Base-by-base conservation (phyloP, 1,140 invertebrate species). In the Phymorhynchus buccinoides region DNA sequence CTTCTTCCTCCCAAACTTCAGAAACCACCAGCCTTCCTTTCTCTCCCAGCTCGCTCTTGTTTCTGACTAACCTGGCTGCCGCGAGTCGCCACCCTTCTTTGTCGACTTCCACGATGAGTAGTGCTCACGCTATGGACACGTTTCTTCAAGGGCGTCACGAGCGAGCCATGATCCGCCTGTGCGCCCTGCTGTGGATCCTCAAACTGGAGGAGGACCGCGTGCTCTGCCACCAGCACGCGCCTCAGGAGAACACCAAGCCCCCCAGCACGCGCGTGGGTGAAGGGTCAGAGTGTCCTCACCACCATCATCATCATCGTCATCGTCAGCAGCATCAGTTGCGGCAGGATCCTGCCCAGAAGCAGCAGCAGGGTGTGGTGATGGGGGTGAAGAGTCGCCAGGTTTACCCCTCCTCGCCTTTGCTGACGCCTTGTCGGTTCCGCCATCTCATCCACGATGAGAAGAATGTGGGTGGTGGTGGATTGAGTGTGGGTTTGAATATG, bases 141-240 rank as follows among this genome's bases (percentile, higher is more conserved):
- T 91, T 89, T 75, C 80, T 90, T 2, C 87, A 89, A 39, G 86
- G 86, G 1, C 85, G 90, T 16, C 88, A 90, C 87, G 91, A 92
- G 80, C 85, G 90, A 18, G 89, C 91, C 14, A 91, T 92, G 88
- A 86, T 92, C 22, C 85, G 90, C 9, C 88, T 92, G 9, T 92
- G 91, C 87, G 90, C 91, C 37, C 84, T 92, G 35, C 84, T 92
- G n/a, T 92, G 91, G 91, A 89, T 92, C 75, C 78, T 91, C 30
- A 92, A 92, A 85, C 84, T 92, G 39, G 90, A 92, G 18, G 89
- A 92, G 68, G 89, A 91, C 68, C 75, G 86, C n/a, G 27, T 80
- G 16, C 37, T 81, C 6, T 35, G 68, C n/a, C 16, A 30, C 35
- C 52, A 68, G 32, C 32, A 82, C 37, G 37, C 7, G 75, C 35